A percentile compares a stretch with the other conserved stretches of the same genome.
These are phyloP conservation scores for Diadumene lineata DNA, from an alignment of 92 coral and sea anemone species.

Conservation along the genomic window DNA sequence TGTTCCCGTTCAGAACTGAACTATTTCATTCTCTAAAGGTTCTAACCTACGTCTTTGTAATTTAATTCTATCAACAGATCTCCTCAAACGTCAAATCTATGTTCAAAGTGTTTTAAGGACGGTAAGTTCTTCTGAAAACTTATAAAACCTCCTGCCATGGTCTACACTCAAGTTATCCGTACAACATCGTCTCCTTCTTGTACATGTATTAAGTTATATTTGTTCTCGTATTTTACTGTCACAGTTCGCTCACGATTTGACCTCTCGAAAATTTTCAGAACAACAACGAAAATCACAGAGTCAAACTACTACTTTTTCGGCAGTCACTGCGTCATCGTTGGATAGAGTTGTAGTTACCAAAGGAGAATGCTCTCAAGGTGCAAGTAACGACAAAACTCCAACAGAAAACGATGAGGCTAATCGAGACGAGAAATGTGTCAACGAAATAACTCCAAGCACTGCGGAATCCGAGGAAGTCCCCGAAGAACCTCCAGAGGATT, in stretches of 20 bases:
- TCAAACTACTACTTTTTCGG: conserved; percentile 13
- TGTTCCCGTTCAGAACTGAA: background rate
- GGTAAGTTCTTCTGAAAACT: conserved; percentile 46
- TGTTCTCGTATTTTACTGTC: background rate
- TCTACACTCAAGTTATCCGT: background rate
- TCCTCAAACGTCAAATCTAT: conserved; percentile 82
- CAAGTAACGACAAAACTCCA: conserved; percentile 16
- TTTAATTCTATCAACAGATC: conserved; percentile 44
- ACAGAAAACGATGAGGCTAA: conserved; percentile 19
- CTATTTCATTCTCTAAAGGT: background rate
- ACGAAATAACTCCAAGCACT: conserved; percentile 5
- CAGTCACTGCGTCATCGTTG: conserved; percentile 27
- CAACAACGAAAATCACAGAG: conserved; percentile 40
- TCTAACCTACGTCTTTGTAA: background rate
- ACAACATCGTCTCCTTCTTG: background rate
- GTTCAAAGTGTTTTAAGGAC: conserved; percentile 87
- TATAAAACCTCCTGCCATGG: background rate
- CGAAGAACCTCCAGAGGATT: conserved; percentile 40
- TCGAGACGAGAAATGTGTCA: conserved; percentile 44
- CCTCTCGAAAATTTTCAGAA: conserved; percentile 8
- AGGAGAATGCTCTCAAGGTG: conserved; percentile 37
- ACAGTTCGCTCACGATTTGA: background rate
- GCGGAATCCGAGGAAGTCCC: conserved; percentile 27
- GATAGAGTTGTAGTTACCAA: conserved; percentile 36
- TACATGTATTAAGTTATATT: background rate